Percentiles rank a stretch among this genome's conserved stretches.
These are phyloP conservation scores for Psammodynastes pulverulentus DNA, from an alignment of 2,113 vertebrate species.

Conservation along the genomic window DNA sequence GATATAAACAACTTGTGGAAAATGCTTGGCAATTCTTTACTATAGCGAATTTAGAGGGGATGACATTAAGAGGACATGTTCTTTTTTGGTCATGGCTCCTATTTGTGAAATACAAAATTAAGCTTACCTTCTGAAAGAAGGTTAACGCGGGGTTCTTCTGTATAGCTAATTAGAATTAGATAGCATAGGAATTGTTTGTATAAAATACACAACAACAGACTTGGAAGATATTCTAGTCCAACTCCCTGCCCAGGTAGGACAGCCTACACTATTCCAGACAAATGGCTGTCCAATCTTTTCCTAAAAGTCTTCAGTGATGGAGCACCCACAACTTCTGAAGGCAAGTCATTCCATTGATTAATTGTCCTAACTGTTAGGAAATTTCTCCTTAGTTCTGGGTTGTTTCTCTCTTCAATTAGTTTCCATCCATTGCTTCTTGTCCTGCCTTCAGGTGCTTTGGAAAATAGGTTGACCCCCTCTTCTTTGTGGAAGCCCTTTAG, in stretches of 20 bases:
- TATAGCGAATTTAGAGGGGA: background rate
- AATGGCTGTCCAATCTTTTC: too few species aligned
- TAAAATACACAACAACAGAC: background rate
- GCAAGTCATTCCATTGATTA: background rate
- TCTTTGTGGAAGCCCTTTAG: background rate
- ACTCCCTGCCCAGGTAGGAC: background rate
- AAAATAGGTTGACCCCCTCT: background rate
- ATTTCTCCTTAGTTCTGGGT: background rate
- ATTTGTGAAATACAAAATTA: background rate
- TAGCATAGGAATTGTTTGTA: background rate
- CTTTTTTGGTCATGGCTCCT: background rate
- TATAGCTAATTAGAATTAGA: background rate
- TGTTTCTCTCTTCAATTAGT: too few species aligned
- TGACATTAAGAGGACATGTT: background rate
- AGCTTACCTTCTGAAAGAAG: background rate
- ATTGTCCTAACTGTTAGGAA: background rate
- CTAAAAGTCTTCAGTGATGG: too few species aligned
- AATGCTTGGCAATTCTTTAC: background rate
- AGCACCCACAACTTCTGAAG: background rate
- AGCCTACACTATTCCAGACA: too few species aligned
- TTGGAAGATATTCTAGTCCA: background rate
- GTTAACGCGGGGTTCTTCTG: background rate
- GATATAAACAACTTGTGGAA: background rate
- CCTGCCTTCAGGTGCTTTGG: background rate
- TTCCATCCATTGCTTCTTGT: background rate